Conservation (phyloP, 2,888 invertebrate genomes). For the Beris chalybata region DNA sequence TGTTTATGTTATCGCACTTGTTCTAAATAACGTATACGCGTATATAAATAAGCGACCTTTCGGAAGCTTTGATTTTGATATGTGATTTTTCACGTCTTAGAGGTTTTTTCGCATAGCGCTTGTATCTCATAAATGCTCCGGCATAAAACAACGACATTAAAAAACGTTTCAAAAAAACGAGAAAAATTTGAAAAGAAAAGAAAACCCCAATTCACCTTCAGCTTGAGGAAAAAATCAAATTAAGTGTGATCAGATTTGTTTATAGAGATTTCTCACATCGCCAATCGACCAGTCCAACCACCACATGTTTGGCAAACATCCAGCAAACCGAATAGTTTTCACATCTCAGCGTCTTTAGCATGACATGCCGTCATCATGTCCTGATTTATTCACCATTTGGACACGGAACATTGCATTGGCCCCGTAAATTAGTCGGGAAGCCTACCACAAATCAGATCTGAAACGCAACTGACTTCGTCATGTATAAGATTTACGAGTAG, state of each 20-base stretch:
- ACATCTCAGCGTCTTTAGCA: not conserved
- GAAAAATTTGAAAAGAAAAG: too few species aligned
- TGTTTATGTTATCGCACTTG: too few species aligned
- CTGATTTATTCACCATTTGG: slow-evolving; percentile 24
- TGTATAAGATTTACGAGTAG: slow-evolving; percentile 15
- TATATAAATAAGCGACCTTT: too few species aligned
- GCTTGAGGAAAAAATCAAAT: not conserved
- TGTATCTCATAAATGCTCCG: too few species aligned
- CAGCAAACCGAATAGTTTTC: slow-evolving; percentile 9
- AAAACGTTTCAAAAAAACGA: too few species aligned
- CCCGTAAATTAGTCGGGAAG: slow-evolving; percentile 23
- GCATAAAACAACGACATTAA: too few species aligned
- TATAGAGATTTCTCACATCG: not conserved
- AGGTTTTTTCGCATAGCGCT: too few species aligned
- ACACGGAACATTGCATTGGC: slow-evolving; percentile 27
- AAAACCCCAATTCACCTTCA: too few species aligned
- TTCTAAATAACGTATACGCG: too few species aligned
- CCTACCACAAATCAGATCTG: slow-evolving; percentile 12
- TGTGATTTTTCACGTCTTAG: too few species aligned
- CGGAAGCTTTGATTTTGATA: too few species aligned
- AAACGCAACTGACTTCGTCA: not conserved
- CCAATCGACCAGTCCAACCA: slow-evolving; percentile 10
- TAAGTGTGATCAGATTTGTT: slow-evolving; percentile 19
- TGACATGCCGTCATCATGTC: slow-evolving; percentile 24
- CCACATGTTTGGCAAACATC: slow-evolving; percentile 32